Evolutionary conservation across 2,113 vertebrate species (phyloP).

Genomic region (Burhinus oedicnemus): DNA sequence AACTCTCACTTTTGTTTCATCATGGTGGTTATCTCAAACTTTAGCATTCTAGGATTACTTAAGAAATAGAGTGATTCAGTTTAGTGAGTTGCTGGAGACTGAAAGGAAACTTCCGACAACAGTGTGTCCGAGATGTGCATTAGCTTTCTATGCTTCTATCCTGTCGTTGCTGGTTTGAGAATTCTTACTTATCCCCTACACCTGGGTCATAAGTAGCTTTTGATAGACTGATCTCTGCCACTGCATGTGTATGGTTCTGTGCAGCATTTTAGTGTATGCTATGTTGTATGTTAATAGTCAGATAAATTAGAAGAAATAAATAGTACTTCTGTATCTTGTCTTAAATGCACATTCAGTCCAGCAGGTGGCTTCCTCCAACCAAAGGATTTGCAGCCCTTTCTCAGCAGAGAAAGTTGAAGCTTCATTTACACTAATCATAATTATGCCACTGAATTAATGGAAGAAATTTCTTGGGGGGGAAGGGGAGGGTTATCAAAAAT

Average conservation of each 20-base stretch:
- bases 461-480: background rate
- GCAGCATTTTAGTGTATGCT: background rate
- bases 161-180: background rate
- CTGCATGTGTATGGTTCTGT: background rate
- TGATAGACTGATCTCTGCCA: background rate
- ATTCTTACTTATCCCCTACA: background rate
- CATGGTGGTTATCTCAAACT: background rate
- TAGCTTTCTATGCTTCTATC: background rate
- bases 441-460: background rate
- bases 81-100: background rate
- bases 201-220: background rate
- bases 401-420: background rate
- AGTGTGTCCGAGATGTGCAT: fast-evolving
- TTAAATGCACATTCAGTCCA: background rate
- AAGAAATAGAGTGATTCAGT: background rate
- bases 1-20: background rate
- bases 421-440: background rate
- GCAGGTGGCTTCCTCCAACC: conserved; percentile 33
- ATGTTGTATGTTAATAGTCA: background rate
- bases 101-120: background rate
- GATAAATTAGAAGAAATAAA: background rate
- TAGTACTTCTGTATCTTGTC: background rate
- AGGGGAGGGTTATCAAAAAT: background rate
- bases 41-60: background rate
- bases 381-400: background rate